Base-by-base conservation (phyloP, 1,140 invertebrate genomes). In the Drosophila hydei region DNA sequence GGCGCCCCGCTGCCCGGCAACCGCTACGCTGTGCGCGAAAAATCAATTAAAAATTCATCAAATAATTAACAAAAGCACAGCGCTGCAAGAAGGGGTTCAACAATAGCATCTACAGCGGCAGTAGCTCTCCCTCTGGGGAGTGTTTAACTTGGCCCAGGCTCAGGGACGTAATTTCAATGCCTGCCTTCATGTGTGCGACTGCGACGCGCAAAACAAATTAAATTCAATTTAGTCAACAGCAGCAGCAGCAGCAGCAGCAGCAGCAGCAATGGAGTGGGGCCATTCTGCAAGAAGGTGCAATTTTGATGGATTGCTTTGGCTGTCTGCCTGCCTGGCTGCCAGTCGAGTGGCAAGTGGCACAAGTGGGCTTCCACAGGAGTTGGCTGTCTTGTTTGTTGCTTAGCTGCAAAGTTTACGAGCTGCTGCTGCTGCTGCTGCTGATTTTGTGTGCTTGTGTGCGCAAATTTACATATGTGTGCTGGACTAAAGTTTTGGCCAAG, bases 41-140 rank as follows among this genome's bases (percentile, higher is more conserved):
- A 90, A 90, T 90, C 88, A 90, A 90, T 90, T 90, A 90, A 90
- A 90, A 90, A 90, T 90, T 90, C 88, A 90, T 90, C 88, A 90
- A 90, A 90, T 90, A 90, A 90, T 90, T 90, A 90, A 90, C 88
- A 90, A 90, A 90, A 88, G 81, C 81, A 81, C 65, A 67, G 71
- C 70, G 68, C 75, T 67, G 69, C 78, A 77, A 65, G 74, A 77
- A 67, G 81, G 81, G 81, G 77, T 87, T 87, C 77, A 87, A 88
- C 81, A 87, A 87, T 87, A 80, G 77, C 72, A 50, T 47, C 72
- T 51, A 51, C 70, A n/a, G n/a, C 61, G 59, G 47, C 45, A 11
- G 30, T 33, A 33, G 30, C 30, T 33, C 9, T 11, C 55, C 47
- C 76, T 88, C 83, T 62, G 61, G 83, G 84, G 83, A 89, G 83